Evolutionary conservation across 2,113 vertebrate genomes (phyloP), one percentile per base, ranked within the genome.

Genomic region (Chaetops frenatus): DNA sequence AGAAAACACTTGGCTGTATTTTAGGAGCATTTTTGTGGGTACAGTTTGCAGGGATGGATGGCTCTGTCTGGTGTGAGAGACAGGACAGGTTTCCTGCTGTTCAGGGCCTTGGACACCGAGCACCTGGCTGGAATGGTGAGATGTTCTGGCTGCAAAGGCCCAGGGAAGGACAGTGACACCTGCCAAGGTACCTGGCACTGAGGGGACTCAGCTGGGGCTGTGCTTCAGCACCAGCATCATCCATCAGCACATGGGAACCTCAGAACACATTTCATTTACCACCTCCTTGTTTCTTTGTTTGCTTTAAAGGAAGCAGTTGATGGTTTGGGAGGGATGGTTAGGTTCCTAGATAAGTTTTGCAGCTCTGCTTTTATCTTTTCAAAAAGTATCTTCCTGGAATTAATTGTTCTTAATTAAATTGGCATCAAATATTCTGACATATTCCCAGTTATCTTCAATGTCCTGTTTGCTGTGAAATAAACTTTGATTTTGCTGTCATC

Each of bases 401-500:
- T 81, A 71, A 76, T 69, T 56, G 13, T 81, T 86, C n/a, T 21
- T 87, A 77, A 89, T 79, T 70, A 90, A 92, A 67, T 48, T 84
- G 82, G 73, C 67, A 77, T 89, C 54, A 86, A 69, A 81, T 79
- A 92, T 88, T 96, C 74, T 67, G 60, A 85, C 66, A 79, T 86
- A 69, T 40, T 60, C 57, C 29, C n/a, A 61, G 48, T 69, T 94
- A 85, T 74, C 69, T 76, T 90, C 27, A 57, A 1, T 90, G 77
- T 89, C 29, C 58, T 72, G 64, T 67, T 94, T 86, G 27, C 65
- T 95, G 54, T 93, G 74, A 94, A 86, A 92, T 56, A 91, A 95
- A 84, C 47, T 92, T 95, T 58, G 61, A 57, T 94, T 96, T 92
- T 94, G 38, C 64, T 93, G 90, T 92, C 93, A 90, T 72, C 50